phyloP scores from a whole-genome alignment of 2,888 invertebrate genomes.

The Drosophila falleni region DNA sequence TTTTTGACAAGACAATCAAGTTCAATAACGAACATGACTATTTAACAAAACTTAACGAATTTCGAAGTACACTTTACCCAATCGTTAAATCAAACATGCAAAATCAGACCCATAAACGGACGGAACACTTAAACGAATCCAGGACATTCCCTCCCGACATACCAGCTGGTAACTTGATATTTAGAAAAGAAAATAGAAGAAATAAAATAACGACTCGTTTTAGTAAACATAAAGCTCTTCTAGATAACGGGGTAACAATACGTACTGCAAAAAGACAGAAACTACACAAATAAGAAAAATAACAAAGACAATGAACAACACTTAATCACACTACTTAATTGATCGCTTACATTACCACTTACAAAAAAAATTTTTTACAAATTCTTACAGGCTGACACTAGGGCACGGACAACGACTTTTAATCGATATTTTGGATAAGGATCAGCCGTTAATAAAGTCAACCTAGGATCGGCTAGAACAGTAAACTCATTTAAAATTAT shows the following conservation, averaged over 20 bases:
- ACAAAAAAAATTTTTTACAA: no score
- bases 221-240: no score
- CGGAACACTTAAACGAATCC: no score
- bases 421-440: not conserved
- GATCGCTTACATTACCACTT: no score
- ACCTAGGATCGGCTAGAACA: not conserved
- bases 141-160: no score
- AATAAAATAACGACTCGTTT: no score
- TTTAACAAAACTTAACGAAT: slow-evolving; percentile 8
- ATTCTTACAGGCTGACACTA: not conserved
- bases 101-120: no score
- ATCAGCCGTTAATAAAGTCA: not conserved
- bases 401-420: not conserved
- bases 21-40: slow-evolving; percentile 32
- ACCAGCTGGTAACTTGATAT: no score
- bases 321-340: not conserved
- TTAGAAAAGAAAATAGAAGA: no score
- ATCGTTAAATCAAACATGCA: no score
- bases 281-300: not conserved
- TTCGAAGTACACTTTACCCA: no score
- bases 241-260: no score
- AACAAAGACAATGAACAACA: not conserved
- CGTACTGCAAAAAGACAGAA: not conserved
- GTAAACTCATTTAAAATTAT: not conserved
- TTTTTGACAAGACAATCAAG: slow-evolving; percentile 8